Base-by-base conservation (phyloP, 2,797 vertebrate species). In the Sebastes glaucus region DNA sequence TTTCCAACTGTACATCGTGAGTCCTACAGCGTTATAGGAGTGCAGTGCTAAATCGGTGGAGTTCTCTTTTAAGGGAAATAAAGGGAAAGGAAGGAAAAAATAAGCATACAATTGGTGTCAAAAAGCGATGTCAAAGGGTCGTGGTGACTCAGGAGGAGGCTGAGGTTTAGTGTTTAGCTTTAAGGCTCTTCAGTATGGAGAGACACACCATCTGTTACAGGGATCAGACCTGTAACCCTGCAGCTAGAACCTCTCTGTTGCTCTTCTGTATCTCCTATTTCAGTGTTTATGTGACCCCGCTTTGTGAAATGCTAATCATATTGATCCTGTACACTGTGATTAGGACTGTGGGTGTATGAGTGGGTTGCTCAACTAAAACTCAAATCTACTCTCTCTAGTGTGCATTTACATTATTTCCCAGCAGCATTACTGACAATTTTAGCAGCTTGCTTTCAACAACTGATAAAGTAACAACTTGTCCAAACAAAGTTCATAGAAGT, bases 241-340 rank as follows among this genome's bases (percentile, higher is more conserved):
- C 64, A 68, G 25, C 13, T 62, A 25, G 5, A 18, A 63, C 28
- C 60, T 25, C 79, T 61, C 23, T 71, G 38, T 11, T 35, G n/a
- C 11, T 7, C 53, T 23, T 49, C 49, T 53, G 11, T 23, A 2
- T 30, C 52, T 60, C 22, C 25, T 14, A 7, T 61, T 32, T 23
- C 59, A 59, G 53, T 62, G 65, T 78, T 66, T 74, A 53, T 35
- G 30, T 67, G 71, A 78, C 71, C 35, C 65, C 11, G 2, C 61
- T 67, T 52, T 62, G 60, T 74, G 30, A 28, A 33, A 68, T 22
- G 22, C 57, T 79, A 75, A 79, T 81, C 69, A 7, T 20, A 33
- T 64, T 73, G 72, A 72, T 57, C 46, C 55, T 74, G n/a, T 49
- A 25, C 65, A 22, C 20, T 20, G 30, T 22, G 42, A 74, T 68